A percentile compares a stretch with the other conserved stretches of the same genome.
Conservation (phyloP, 1,140 invertebrate species). For the Cardiocondyla obscurior region DNA sequence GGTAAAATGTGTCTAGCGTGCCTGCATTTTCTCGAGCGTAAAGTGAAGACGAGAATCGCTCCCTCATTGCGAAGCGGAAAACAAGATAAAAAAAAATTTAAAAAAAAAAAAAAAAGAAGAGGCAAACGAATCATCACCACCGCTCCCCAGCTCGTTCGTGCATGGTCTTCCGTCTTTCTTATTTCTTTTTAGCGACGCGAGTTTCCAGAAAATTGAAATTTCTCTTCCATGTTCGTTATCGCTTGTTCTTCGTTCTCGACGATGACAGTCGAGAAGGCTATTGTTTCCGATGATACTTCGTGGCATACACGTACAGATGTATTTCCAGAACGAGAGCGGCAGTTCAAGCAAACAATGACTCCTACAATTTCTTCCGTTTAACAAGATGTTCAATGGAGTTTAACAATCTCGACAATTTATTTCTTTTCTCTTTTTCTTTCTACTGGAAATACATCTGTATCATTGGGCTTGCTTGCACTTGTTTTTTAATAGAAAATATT, state of each 20-base stretch:
- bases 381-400: neutral
- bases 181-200: neutral
- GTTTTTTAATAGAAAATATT: conserved; percentile 77
- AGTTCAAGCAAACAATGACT: neutral
- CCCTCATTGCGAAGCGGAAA: neutral
- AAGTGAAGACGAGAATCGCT: conserved; percentile 33
- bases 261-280: conserved; percentile 13
- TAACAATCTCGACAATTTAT: neutral
- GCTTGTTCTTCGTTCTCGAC: neutral
- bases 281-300: conserved; percentile 12
- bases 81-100: neutral
- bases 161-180: conserved; percentile 5
- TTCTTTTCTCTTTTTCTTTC: conserved; percentile 14
- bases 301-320: conserved; percentile 33
- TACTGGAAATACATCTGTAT: conserved; percentile 71
- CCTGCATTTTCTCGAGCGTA: conserved; percentile 38
- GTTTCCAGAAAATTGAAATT: conserved; percentile 33
- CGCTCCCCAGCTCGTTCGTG: conserved; percentile 68
- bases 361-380: neutral
- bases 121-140: conserved; percentile 60
- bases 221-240: conserved; percentile 53
- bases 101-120: neutral
- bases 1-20: conserved; percentile 38
- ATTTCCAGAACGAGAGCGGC: conserved; percentile 50
- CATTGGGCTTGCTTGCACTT: conserved; percentile 68